Conservation (phyloP, 2,888 invertebrate genomes). For the Tipula unca region DNA sequence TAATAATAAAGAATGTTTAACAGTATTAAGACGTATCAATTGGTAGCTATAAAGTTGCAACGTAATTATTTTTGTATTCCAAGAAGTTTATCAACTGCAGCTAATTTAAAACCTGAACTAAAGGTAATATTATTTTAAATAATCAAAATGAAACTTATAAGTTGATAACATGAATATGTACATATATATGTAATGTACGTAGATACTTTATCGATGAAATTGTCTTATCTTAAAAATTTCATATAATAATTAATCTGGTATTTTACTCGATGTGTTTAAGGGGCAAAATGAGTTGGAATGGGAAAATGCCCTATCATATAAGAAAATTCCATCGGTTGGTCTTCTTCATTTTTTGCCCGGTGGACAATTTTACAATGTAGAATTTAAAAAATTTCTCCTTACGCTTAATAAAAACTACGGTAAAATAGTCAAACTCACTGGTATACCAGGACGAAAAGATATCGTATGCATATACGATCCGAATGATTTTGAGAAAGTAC, state of each 20-base stretch:
- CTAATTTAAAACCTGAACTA: neutral
- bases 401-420: conserved; percentile 22
- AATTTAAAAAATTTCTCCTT: conserved; percentile 14
- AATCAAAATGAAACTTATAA: too few relatives aligned
- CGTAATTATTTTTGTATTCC: neutral
- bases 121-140: neutral
- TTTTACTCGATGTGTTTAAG: neutral
- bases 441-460: conserved; percentile 21
- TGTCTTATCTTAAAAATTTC: neutral
- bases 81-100: neutral
- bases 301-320: conserved; percentile 31
- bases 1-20: neutral
- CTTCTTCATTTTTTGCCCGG: conserved; percentile 31
- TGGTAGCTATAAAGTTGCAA: neutral
- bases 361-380: conserved; percentile 27
- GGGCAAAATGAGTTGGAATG: conserved; percentile 28
- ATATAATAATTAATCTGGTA: neutral
- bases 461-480: conserved; percentile 21
- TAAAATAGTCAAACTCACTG: conserved; percentile 20
- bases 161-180: too few relatives aligned
- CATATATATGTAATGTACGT: neutral
- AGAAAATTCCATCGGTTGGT: conserved; percentile 30
- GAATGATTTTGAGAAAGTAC: conserved; percentile 22
- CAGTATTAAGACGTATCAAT: neutral
- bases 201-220: neutral